phyloP scores from a whole-genome alignment of 2,113 vertebrate species.

The Elephantulus edwardii region DNA sequence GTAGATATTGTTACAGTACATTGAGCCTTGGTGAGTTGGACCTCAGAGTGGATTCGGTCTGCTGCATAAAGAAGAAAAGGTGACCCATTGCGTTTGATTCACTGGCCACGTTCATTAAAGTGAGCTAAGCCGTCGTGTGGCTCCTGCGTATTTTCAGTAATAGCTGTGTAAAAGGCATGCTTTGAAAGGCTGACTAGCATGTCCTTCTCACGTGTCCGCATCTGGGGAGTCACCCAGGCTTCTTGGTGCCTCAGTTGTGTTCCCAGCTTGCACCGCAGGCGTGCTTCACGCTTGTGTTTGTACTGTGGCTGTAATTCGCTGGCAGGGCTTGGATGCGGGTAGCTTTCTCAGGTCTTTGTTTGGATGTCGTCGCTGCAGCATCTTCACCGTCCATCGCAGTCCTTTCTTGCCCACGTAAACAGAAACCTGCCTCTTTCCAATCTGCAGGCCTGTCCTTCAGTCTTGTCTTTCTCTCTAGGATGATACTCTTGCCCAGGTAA shows the following conservation, averaged over 20 bases:
- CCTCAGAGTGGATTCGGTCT: background rate
- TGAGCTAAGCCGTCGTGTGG: background rate
- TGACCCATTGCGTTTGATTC: background rate
- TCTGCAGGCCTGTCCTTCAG: conserved; percentile 15
- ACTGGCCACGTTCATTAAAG: background rate
- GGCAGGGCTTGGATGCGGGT: conserved; percentile 9
- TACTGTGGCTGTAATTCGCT: background rate
- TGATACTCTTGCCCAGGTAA: conserved; percentile 54
- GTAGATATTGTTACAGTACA: background rate
- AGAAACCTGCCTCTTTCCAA: conserved; percentile 29
- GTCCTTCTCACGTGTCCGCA: background rate
- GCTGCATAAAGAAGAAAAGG: background rate
- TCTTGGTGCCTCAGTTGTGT: background rate
- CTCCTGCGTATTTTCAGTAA: conserved; percentile 32
- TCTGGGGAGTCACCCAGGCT: background rate
- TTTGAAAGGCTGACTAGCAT: conserved; percentile 20
- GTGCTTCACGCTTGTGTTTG: too few species aligned
- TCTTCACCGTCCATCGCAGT: conserved; percentile 34
- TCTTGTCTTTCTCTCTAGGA: conserved; percentile 59
- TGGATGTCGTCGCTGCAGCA: conserved; percentile 56
- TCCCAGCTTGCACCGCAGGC: background rate
- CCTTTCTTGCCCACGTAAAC: conserved; percentile 57
- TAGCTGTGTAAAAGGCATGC: background rate
- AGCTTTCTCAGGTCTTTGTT: conserved; percentile 31
- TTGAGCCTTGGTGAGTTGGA: background rate